A percentile compares a stretch with the other conserved stretches of the same genome.
Evolutionary conservation across 37 sponge, comb jelly and placozoan genomes (phyloP).

Genomic region (Hexactinellida sp.): DNA sequence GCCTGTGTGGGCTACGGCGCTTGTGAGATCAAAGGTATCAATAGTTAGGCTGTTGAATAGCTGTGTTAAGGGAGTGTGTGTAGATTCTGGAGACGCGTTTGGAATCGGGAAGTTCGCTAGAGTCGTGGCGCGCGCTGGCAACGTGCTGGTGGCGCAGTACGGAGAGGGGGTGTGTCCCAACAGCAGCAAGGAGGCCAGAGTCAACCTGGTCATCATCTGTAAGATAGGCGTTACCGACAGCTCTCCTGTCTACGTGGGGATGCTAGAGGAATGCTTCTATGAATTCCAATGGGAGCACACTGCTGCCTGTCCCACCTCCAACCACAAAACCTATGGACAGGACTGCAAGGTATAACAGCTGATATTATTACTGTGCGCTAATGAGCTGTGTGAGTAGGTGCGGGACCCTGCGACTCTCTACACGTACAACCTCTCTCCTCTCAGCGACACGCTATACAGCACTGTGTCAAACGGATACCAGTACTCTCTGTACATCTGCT

Average conservation of each 20-base stretch:
- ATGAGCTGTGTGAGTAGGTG: no score
- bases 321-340: background rate
- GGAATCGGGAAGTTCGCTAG: background rate
- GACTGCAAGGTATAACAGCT: background rate
- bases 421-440: background rate
- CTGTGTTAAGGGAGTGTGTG: no score
- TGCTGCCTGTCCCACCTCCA: background rate
- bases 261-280: background rate
- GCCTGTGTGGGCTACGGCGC: background rate
- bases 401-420: background rate
- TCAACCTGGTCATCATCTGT: background rate
- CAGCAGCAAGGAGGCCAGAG: background rate
- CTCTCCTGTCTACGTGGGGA: background rate
- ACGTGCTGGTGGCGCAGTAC: background rate
- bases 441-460: background rate
- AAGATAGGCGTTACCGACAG: background rate
- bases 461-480: background rate
- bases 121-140: background rate
- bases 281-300: slow-evolving; percentile 12
- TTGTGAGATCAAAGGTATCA: background rate
- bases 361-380: background rate
- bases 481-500: background rate
- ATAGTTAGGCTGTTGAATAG: no score
- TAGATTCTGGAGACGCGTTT: background rate
- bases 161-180: background rate